phyloP scores from a whole-genome alignment of 2,797 vertebrate genomes.

The Parauchenoglanis punctatus region DNA sequence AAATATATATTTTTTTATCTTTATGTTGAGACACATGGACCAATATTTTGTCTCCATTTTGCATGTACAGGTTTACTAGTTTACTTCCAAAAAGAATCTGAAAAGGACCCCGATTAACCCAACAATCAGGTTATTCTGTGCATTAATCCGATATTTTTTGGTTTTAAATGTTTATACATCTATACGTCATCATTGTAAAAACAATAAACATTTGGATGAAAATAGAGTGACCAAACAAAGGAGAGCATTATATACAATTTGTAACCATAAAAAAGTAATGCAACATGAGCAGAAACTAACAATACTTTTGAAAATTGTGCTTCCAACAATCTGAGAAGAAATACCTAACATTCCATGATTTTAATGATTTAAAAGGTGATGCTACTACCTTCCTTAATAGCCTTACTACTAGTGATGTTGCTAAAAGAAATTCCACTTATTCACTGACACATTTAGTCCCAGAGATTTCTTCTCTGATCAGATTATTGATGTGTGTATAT shows the following conservation, averaged over 20 bases:
- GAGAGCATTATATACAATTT: not conserved
- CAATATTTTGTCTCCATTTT: not conserved
- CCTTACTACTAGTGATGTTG: not conserved
- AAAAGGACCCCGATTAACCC: not conserved
- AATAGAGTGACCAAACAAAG: not conserved
- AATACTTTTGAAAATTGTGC: not conserved
- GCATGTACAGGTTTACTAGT: not conserved
- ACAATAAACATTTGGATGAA: not conserved
- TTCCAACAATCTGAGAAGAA: not conserved
- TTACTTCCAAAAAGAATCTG: not conserved
- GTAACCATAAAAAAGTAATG: not conserved
- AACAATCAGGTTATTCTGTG: not conserved
- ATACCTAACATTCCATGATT: not conserved
- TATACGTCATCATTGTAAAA: not conserved
- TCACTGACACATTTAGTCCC: not conserved
- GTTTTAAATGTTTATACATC: not conserved
- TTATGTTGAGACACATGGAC: not conserved
- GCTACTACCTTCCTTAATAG: not conserved
- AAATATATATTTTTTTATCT: not conserved
- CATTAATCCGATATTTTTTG: not conserved
- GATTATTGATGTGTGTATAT: not conserved
- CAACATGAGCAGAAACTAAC: not conserved
- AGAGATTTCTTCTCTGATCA: not conserved
- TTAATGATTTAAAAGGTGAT: not conserved
- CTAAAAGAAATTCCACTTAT: not conserved